A percentile compares a stretch with the other conserved stretches of the same genome.
Conservation (phyloP, 2,113 vertebrate species). For the Columbina picui region DNA sequence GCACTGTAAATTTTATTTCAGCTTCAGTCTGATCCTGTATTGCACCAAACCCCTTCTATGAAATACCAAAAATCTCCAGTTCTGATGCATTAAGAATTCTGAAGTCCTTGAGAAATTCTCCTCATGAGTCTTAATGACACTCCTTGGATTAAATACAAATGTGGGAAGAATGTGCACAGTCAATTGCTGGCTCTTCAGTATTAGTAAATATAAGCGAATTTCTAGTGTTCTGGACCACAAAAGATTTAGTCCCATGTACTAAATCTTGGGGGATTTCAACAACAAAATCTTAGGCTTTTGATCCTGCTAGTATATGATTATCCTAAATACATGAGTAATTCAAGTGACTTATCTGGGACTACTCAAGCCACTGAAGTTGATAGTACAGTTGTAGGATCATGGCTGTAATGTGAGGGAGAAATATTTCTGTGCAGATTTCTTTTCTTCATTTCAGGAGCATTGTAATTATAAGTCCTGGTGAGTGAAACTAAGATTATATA, state of each 20-base stretch:
- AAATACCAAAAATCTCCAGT: neutral
- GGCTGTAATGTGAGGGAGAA: neutral
- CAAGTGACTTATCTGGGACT: neutral
- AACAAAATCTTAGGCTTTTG: constrained; percentile 14
- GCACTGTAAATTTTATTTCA: neutral
- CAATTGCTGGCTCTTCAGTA: neutral
- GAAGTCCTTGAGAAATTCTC: neutral
- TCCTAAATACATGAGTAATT: neutral
- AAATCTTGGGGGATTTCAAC: neutral
- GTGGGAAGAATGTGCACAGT: neutral
- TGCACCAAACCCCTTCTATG: neutral
- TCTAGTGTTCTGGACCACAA: neutral
- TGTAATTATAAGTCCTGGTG: constrained; percentile 5
- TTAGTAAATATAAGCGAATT: neutral
- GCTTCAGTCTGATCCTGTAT: neutral
- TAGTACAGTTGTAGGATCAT: neutral
- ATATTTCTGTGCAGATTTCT: neutral
- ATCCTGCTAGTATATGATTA: neutral
- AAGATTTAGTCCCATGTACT: constrained; percentile 1
- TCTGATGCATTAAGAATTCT: neutral
- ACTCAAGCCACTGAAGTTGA: neutral
- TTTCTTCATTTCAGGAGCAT: neutral
- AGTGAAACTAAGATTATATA: constrained; percentile 35
- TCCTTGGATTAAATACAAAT: neutral
- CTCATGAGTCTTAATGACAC: neutral